Percentiles rank a stretch among this genome's conserved stretches.
Evolutionary conservation across 2,113 vertebrate genomes (phyloP).

Genomic region (Arizona elegans): DNA sequence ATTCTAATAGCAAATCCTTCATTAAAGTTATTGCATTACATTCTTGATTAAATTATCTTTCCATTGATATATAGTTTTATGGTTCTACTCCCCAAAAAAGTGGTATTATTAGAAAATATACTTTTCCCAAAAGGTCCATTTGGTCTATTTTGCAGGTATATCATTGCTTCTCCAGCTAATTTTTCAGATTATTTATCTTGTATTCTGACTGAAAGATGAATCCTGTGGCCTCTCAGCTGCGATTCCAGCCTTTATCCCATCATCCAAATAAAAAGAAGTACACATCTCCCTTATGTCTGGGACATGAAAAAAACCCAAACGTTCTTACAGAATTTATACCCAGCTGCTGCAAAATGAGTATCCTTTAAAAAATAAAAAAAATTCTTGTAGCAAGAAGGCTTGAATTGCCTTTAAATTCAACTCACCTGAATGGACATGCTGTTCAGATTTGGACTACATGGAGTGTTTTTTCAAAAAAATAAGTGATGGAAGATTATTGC

Average conservation of each 20-base stretch:
- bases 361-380: background rate
- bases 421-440: slow-evolving; percentile 6
- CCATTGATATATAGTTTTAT: no score
- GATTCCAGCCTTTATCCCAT: background rate
- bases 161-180: background rate
- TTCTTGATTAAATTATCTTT: no score
- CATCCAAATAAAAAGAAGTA: background rate
- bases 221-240: background rate
- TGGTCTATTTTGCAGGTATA: background rate
- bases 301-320: background rate
- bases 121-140: no score
- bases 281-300: background rate
- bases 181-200: background rate
- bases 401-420: background rate
- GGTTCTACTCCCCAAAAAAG: no score
- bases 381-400: background rate
- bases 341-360: background rate
- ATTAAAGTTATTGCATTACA: no score
- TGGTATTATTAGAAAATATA: no score
- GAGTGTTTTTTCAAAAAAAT: background rate
- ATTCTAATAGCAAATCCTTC: no score
- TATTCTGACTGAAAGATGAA: background rate
- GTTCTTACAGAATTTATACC: background rate
- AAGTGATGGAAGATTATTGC: background rate
- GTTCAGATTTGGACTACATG: slow-evolving; percentile 3